These are phyloP conservation scores for Hydrolagus affinis DNA, from an alignment of 2,113 vertebrate species.

Conservation along the genomic window DNA sequence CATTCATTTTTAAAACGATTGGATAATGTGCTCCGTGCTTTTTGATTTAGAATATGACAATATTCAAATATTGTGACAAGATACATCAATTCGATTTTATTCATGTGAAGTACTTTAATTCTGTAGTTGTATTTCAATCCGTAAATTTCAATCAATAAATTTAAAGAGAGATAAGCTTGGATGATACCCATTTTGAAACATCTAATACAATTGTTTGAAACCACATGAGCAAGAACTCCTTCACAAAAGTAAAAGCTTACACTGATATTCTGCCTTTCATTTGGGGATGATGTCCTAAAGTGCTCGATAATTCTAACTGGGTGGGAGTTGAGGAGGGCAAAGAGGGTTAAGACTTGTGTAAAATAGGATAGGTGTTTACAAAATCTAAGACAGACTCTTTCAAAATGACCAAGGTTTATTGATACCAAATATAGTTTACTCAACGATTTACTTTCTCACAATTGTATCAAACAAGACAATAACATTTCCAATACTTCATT, in stretches of 20 bases:
- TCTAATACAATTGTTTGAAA: no score
- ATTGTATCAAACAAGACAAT: background rate
- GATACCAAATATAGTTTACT: background rate
- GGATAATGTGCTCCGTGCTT: no score
- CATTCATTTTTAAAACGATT: no score
- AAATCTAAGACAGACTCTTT: background rate
- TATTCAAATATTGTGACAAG: no score
- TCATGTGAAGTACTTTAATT: background rate
- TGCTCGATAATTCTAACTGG: no score
- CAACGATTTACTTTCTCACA: background rate
- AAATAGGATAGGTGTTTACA: background rate
- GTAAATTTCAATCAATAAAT: background rate
- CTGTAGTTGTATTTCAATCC: background rate
- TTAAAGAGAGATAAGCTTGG: background rate
- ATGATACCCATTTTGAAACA: background rate
- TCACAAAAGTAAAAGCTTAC: no score
- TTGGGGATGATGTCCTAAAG: no score
- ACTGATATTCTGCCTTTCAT: no score
- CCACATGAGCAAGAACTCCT: no score
- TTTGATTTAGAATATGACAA: no score
- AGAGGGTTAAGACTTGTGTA: background rate
- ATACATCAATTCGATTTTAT: no score
- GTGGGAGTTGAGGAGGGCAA: no score
- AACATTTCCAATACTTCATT: background rate
- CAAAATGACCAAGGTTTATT: background rate